Evolutionary conservation across 2,888 invertebrate species (phyloP), one percentile per base, ranked within the genome.

Genomic region (Muschampia staudingeri): DNA sequence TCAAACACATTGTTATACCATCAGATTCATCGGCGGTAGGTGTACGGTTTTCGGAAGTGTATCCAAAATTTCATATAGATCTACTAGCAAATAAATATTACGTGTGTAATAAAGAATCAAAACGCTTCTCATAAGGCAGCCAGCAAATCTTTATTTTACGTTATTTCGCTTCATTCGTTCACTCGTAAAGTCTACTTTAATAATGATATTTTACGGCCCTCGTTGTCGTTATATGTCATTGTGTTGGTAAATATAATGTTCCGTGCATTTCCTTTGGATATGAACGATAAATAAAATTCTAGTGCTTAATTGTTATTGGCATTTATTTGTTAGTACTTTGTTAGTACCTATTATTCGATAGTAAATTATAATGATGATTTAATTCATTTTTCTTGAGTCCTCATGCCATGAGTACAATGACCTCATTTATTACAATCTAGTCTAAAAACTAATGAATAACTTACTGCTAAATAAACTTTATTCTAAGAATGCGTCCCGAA

Each of bases 141-240:
- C 56, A 80, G 80, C 80, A 80, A 80, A 80, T 80, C 80, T 80
- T 80, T 80, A 80, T 80, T 80, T 75, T 70, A 80, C 76, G 80
- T 76, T 80, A 80, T 80, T 80, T 80, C 80, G 76, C 80, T 80
- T 80, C 76, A 80, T 80, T 80, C 80, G 80, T 80, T 80, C 69
- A 75, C 75, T 76, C 80, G 80, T 80, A 80, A 80, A 80, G 56
- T 80, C 80, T 70, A 80, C 80, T 80, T 80, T 80, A 80, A 80
- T 80, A 80, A 80, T 80, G 76, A 80, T 80, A 80, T 80, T 80
- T 80, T 80, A 80, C 56, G 75, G 76, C 80, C 52, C 16, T 42
- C 75, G 56, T 70, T 75, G 76, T 56, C 76, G 76, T 76, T 80
- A 80, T 76, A 76, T 75, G 80, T 80, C 80, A 76, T 80, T 80